Percentiles rank a stretch among this genome's conserved stretches.
These are phyloP conservation scores for Cynocephalus volans DNA, from an alignment of 2,113 vertebrate species.

Conservation along the genomic window DNA sequence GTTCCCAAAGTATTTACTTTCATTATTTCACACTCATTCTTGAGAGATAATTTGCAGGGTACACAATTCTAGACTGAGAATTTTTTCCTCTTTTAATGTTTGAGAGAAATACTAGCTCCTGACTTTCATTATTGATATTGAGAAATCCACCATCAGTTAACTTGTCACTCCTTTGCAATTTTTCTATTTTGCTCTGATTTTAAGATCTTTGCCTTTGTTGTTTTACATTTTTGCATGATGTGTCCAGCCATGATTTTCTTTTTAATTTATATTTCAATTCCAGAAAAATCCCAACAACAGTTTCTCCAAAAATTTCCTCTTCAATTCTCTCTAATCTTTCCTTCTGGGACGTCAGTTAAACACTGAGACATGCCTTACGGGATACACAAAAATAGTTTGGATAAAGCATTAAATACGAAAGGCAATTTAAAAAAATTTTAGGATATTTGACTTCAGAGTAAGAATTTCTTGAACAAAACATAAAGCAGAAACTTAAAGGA, in stretches of 20 bases:
- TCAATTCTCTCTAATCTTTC: slow-evolving; percentile 12
- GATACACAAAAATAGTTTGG: slow-evolving; percentile 25
- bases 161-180: neutral
- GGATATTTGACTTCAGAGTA: slow-evolving; percentile 5
- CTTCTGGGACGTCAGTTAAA: neutral
- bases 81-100: neutral
- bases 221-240: slow-evolving; percentile 22
- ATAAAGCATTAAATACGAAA: slow-evolving; percentile 48
- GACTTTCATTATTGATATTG: slow-evolving; percentile 8
- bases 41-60: neutral
- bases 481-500: neutral
- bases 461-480: neutral
- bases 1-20: neutral
- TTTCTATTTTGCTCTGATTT: neutral
- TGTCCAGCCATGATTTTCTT: neutral
- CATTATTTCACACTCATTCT: neutral
- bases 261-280: slow-evolving; percentile 27
- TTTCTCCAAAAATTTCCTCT: slow-evolving; percentile 33
- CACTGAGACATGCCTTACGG: neutral
- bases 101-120: slow-evolving; percentile 12
- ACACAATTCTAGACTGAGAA: neutral
- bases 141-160: neutral
- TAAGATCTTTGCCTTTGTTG: neutral
- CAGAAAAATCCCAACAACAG: slow-evolving; percentile 7
- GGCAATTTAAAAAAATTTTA: neutral